phyloP scores from a whole-genome alignment of 2,113 vertebrate genomes.

The Platysternon megacephalum region DNA sequence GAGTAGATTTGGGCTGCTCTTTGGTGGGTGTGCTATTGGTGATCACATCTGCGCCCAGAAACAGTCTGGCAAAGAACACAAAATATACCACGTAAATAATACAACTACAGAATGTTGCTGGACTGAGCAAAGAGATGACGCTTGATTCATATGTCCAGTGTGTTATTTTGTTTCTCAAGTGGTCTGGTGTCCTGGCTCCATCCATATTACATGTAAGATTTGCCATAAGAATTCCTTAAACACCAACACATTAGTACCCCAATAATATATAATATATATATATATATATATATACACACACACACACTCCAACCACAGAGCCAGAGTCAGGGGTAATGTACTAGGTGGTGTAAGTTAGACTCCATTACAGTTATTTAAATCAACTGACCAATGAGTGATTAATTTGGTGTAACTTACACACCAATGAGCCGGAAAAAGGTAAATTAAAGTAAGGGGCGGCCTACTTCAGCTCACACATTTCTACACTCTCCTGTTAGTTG shows the following conservation, averaged over 20 bases:
- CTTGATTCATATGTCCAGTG: neutral
- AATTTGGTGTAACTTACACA: neutral
- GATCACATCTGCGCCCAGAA: slow-evolving; percentile 84
- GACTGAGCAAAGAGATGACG: neutral
- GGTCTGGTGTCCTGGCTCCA: neutral
- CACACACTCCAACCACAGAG: neutral
- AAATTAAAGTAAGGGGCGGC: neutral
- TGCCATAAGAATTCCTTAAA: neutral
- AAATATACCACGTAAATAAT: neutral
- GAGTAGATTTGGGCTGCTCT: slow-evolving; percentile 83
- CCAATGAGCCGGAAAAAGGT: neutral
- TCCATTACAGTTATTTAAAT: neutral
- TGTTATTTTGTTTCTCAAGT: neutral
- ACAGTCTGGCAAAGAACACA: slow-evolving; percentile 79
- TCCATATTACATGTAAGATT: neutral
- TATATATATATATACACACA: too few relatives aligned
- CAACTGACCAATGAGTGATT: neutral
- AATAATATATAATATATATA: neutral
- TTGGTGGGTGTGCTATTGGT: slow-evolving; percentile 83
- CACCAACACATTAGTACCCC: neutral
- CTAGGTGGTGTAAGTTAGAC: neutral
- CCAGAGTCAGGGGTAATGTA: neutral
- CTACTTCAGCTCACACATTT: neutral
- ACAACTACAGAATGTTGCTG: neutral
- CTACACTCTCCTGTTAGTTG: neutral